Evolutionary conservation across 2,797 vertebrate genomes (phyloP).

Genomic region (Platalea minor): DNA sequence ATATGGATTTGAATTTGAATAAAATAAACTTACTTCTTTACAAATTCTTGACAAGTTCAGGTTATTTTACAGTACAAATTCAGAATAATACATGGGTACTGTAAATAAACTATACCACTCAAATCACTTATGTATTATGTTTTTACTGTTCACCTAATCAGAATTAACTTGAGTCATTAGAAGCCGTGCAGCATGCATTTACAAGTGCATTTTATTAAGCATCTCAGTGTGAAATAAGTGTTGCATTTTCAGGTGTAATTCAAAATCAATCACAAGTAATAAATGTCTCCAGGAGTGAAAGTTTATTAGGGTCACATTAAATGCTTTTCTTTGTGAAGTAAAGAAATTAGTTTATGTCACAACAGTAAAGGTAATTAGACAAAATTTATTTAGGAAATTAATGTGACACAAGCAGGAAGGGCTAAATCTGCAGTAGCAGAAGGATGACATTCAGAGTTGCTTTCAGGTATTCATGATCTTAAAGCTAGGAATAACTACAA

Average conservation of each 20-base stretch:
- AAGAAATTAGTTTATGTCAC: background rate
- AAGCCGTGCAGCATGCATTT: background rate
- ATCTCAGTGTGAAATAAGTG: background rate
- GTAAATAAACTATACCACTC: background rate
- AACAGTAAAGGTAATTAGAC: background rate
- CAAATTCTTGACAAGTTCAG: background rate
- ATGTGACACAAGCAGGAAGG: background rate
- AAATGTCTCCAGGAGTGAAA: background rate
- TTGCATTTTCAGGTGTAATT: constrained; percentile 3
- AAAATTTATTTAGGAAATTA: background rate
- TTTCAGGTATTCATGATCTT: constrained; percentile 24
- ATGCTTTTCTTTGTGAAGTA: background rate
- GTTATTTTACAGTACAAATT: background rate
- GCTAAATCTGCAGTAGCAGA: background rate
- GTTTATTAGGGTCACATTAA: background rate
- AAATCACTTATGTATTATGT: background rate
- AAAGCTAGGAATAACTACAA: background rate
- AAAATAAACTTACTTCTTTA: background rate
- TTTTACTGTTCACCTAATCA: constrained; percentile 9
- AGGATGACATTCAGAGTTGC: constrained; percentile 9
- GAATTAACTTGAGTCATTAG: background rate
- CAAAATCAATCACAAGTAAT: background rate
- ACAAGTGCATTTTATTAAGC: background rate
- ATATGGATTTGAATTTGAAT: constrained; percentile 1
- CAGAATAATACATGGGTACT: background rate